Percentiles rank a stretch among this genome's conserved stretches.
Evolutionary conservation across 1,140 invertebrate genomes (phyloP).

Genomic region (Heliothis subflexa): DNA sequence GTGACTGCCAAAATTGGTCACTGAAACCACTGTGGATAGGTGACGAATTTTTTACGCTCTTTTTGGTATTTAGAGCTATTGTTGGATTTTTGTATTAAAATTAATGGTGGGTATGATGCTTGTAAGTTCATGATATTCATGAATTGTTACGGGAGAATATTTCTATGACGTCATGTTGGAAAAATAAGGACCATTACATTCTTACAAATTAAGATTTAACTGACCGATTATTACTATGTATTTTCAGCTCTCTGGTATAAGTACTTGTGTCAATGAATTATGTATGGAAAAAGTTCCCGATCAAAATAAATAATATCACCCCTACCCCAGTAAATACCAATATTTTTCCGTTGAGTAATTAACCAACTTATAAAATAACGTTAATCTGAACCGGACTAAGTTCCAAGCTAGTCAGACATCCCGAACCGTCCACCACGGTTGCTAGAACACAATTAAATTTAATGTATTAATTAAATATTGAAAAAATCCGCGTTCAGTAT

Average conservation of each 20-base stretch:
- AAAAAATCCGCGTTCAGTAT: background rate
- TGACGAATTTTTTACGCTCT: slow-evolving; percentile 8
- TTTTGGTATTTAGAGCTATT: background rate
- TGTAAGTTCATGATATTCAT: too few relatives aligned
- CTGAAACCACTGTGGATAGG: background rate
- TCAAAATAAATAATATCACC: background rate
- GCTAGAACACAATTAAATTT: slow-evolving; percentile 16
- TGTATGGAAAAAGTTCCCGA: too few relatives aligned
- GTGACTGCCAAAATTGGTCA: background rate
- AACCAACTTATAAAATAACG: slow-evolving; percentile 9
- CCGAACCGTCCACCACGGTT: background rate
- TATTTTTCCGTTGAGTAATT: slow-evolving; percentile 19
- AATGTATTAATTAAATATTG: slow-evolving; percentile 13
- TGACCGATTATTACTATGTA: too few relatives aligned
- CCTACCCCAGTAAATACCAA: background rate
- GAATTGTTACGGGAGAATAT: background rate
- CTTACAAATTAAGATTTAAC: too few relatives aligned
- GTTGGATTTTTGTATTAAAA: background rate
- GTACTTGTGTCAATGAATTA: too few relatives aligned
- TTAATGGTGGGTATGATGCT: too few relatives aligned
- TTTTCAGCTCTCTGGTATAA: too few relatives aligned
- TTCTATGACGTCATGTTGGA: too few relatives aligned
- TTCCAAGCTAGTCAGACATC: background rate
- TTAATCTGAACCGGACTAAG: background rate
- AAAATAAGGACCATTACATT: too few relatives aligned